Evolutionary conservation across 2,113 vertebrate genomes (phyloP), one percentile per base, ranked within the genome.

Genomic region (Papio anubis): DNA sequence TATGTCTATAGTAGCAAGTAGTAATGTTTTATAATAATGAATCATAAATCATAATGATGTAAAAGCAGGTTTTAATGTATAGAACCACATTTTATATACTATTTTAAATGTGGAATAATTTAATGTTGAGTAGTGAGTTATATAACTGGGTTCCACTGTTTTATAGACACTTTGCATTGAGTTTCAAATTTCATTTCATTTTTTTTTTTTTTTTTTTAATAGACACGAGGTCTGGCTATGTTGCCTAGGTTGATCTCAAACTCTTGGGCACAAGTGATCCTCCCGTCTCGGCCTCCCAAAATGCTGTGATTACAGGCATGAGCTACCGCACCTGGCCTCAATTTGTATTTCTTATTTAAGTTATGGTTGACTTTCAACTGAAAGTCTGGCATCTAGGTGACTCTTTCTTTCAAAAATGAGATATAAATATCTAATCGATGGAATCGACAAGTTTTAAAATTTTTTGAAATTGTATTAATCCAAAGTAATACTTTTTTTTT

Each of bases 361-460:
- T 72, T 43, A 75, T 88, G 68, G 38, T 18, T 88, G 5, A 21
- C 35, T 86, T 95, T 92, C 64, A 80, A 76, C 38, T 66, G 18
- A 55, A 95, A 68, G n/a, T 90, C 80, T 88, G 80, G 38, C 72
- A 61, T 79, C 50, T 93, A 85, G 75, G 70, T 87, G 68, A 79
- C 61, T 66, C 84, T 68, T 73, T 52, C 40, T 70, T 66, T 20
- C 52, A 55, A 55, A 25, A 57, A 78, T 76, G 35, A 93, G 25
- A 72, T 35, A 32, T n/a, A 59, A 55, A 84, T 95, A 55, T 43
- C 59, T 85, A 79, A 40, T 61, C 75, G 40, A 81, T 88, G 35
- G 81, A 96, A 94, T 95, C 1, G 89, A 55, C 30, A 61, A 38
- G 81, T 78, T 94, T 96, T 91, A 50, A 55, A 94, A 88, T 94